These are phyloP conservation scores for Endotricha flammealis DNA, from an alignment of 2,888 invertebrate species.

Conservation along the genomic window DNA sequence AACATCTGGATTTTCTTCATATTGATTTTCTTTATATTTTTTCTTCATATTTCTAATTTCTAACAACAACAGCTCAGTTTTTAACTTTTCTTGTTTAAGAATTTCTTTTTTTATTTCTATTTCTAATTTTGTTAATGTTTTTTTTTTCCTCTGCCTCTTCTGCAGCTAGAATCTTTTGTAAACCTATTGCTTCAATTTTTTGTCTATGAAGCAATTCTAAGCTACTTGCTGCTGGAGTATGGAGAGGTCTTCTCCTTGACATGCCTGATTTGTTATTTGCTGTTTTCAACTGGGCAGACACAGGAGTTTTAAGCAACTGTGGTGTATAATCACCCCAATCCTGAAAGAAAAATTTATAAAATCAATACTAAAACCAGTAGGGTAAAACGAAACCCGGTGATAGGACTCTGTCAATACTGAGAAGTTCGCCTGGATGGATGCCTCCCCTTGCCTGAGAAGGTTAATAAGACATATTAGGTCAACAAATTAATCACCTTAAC, in stretches of 20 bases:
- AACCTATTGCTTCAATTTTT: not conserved
- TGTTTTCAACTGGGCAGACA: not conserved
- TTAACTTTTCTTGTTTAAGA: not conserved
- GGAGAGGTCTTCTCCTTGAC: not conserved
- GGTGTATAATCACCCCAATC: not conserved
- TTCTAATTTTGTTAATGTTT: not conserved
- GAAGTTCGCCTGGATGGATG: too few relatives aligned
- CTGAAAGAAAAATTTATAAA: not conserved
- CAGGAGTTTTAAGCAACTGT: not conserved
- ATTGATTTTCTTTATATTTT: too few relatives aligned
- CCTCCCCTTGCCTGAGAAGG: too few relatives aligned
- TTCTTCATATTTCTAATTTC: too few relatives aligned
- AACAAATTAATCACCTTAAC: too few relatives aligned
- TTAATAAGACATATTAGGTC: too few relatives aligned
- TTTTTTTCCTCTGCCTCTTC: not conserved
- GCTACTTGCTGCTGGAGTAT: not conserved
- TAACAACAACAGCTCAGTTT: too few relatives aligned
- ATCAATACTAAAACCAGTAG: too few relatives aligned
- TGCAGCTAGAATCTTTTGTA: too few relatives aligned
- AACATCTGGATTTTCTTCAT: too few relatives aligned
- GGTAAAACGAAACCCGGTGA: too few relatives aligned
- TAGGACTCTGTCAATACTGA: too few relatives aligned
- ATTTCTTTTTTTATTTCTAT: not conserved
- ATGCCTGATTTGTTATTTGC: not conserved
- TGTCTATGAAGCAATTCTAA: not conserved